These are phyloP conservation scores for Drosophila yakuba DNA, from an alignment of 1,140 invertebrate genomes.

Conservation along the genomic window DNA sequence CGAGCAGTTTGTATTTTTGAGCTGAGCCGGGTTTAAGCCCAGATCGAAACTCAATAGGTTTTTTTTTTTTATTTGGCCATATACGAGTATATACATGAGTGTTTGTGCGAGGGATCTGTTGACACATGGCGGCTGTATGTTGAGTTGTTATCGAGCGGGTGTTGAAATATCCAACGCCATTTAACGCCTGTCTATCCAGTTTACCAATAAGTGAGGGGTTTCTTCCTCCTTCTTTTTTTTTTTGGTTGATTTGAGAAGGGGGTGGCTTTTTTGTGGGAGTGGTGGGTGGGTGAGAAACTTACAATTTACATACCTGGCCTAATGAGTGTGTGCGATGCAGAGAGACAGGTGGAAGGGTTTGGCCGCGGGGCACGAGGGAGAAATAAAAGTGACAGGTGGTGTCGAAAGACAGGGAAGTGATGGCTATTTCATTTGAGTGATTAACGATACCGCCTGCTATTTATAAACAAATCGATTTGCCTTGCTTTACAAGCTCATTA, in stretches of 20 bases:
- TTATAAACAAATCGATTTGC: slow-evolving; percentile 10
- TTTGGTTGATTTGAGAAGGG: neutral
- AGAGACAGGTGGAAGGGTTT: slow-evolving; percentile 9
- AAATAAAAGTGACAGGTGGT: slow-evolving; percentile 35
- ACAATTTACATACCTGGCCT: slow-evolving; percentile 16
- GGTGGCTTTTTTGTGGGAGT: neutral
- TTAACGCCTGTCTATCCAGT: slow-evolving; percentile 44
- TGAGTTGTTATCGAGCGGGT: slow-evolving; percentile 58
- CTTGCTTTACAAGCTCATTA: slow-evolving; percentile 24
- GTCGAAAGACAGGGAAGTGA: slow-evolving; percentile 6
- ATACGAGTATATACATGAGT: no score
- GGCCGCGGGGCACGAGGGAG: neutral
- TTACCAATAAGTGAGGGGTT: slow-evolving; percentile 23
- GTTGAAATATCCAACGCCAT: slow-evolving; percentile 59
- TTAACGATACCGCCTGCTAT: slow-evolving; percentile 13
- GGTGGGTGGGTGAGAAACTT: slow-evolving; percentile 13
- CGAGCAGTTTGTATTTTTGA: slow-evolving; percentile 26
- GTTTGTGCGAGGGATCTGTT: slow-evolving; percentile 32
- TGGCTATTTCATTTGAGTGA: neutral
- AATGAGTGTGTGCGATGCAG: slow-evolving; percentile 21
- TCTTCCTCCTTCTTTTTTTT: neutral
- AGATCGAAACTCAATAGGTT: slow-evolving; percentile 20
- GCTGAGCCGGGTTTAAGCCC: slow-evolving; percentile 15
- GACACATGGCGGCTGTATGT: slow-evolving; percentile 32
- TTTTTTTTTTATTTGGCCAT: neutral